phyloP scores from a whole-genome alignment of 2,113 vertebrate genomes.

The Psettodes erumei region DNA sequence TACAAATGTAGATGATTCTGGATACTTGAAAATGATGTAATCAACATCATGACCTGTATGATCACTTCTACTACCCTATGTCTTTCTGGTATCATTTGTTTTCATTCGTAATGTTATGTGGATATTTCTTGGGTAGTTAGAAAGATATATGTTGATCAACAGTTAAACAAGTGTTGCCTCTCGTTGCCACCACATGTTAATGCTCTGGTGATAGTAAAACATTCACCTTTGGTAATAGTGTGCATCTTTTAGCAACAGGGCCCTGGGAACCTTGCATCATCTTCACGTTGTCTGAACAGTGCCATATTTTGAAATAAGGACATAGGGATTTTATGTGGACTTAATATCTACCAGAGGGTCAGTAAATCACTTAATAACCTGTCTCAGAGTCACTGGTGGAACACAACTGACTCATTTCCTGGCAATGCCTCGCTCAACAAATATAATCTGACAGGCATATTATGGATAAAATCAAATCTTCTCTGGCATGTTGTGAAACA shows the following conservation, averaged over 20 bases:
- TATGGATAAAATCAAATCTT: slow-evolving; percentile 57
- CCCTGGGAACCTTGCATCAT: slow-evolving; percentile 30
- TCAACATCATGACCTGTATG: background rate
- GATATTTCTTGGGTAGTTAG: background rate
- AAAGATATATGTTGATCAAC: background rate
- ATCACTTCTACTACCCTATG: no score
- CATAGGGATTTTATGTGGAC: slow-evolving; percentile 48
- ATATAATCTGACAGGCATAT: slow-evolving; percentile 66
- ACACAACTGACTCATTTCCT: slow-evolving; percentile 70
- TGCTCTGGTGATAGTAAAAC: slow-evolving; percentile 10
- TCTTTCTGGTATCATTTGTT: background rate
- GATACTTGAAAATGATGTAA: background rate
- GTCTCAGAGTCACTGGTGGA: slow-evolving; percentile 58
- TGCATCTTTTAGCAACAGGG: slow-evolving; percentile 28
- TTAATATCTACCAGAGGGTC: slow-evolving; percentile 64
- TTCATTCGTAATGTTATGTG: background rate
- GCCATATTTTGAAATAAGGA: slow-evolving; percentile 61
- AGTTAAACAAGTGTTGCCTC: background rate
- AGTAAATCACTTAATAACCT: slow-evolving; percentile 62
- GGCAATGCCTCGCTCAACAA: slow-evolving; percentile 54
- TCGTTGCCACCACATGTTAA: background rate
- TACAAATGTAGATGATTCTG: background rate
- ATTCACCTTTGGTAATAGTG: slow-evolving; percentile 28
- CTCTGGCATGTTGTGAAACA: slow-evolving; percentile 44
- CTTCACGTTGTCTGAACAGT: slow-evolving; percentile 30